Evolutionary conservation across 2,888 invertebrate species (phyloP).

Genomic region (Agonopterix heracliana): DNA sequence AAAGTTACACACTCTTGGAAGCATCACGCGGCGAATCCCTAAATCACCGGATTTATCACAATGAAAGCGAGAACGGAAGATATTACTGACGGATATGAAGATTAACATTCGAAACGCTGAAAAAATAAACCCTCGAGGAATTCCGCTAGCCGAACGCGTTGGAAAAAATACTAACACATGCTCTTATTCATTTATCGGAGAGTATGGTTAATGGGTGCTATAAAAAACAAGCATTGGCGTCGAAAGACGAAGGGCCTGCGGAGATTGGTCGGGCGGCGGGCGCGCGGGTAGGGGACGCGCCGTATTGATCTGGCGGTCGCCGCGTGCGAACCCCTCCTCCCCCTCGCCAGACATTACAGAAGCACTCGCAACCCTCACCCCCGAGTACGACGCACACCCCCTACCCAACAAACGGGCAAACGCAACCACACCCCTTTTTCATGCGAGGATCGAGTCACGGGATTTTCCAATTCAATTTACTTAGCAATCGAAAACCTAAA

Average conservation of each 20-base stretch:
- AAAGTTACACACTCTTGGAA: conserved; percentile 14
- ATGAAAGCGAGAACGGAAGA: conserved; percentile 21
- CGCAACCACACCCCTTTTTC: conserved; percentile 72
- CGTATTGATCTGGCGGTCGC: conserved; percentile 55
- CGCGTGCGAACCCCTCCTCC: conserved; percentile 18
- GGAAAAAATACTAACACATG: conserved; percentile 52
- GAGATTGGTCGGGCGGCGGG: conserved; percentile 59
- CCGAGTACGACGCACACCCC: conserved; percentile 41
- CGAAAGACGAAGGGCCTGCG: conserved; percentile 72
- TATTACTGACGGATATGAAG: conserved; percentile 26
- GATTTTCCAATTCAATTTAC: conserved; percentile 73
- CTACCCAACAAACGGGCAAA: conserved; percentile 45
- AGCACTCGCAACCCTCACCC: conserved; percentile 53
- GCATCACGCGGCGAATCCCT: conserved; percentile 16
- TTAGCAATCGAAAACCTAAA: conserved; percentile 40
- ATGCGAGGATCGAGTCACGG: conserved; percentile 64
- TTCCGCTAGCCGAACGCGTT: conserved; percentile 26
- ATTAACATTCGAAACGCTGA: conserved; percentile 19
- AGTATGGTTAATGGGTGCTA: conserved; percentile 66
- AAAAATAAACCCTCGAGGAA: conserved; percentile 20
- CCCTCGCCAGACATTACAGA: conserved; percentile 59
- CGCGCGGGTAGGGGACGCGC: conserved; percentile 50
- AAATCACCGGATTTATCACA: conserved; percentile 20
- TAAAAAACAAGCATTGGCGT: conserved; percentile 72
- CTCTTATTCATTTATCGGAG: conserved; percentile 68